Percentiles rank a stretch among this genome's conserved stretches.
Evolutionary conservation across 2,888 invertebrate species (phyloP).

Genomic region (Standfussiana lucernea): DNA sequence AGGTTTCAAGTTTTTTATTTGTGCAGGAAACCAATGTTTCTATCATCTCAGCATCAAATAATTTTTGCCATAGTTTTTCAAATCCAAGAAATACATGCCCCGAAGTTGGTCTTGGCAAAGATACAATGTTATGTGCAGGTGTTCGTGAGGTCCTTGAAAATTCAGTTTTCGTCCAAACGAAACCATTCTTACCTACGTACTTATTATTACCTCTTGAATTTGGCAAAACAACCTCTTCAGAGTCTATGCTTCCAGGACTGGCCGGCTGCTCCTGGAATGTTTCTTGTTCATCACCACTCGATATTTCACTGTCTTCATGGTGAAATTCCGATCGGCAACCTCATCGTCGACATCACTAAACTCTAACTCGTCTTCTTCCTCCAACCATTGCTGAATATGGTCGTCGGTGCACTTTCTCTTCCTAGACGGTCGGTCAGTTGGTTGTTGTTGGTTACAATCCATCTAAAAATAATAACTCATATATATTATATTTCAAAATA

Average conservation of each 20-base stretch:
- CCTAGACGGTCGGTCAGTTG: neutral
- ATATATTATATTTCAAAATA: too few relatives aligned
- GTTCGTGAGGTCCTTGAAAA: slow-evolving; percentile 4
- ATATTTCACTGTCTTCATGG: slow-evolving; percentile 8
- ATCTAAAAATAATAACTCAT: too few relatives aligned
- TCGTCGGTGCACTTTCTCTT: neutral
- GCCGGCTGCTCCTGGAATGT: neutral
- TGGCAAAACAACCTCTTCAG: neutral
- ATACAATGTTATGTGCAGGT: slow-evolving; percentile 8
- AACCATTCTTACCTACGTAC: slow-evolving; percentile 1
- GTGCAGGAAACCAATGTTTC: slow-evolving; percentile 5
- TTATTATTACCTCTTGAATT: neutral
- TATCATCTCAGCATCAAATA: slow-evolving; percentile 4
- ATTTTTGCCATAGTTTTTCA: slow-evolving; percentile 3
- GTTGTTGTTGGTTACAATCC: neutral
- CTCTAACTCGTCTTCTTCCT: slow-evolving; percentile 13
- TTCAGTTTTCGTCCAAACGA: slow-evolving; percentile 1
- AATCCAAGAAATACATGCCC: neutral
- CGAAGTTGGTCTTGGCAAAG: neutral
- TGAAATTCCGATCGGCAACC: slow-evolving; percentile 19
- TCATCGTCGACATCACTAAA: slow-evolving; percentile 30
- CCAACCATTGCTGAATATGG: slow-evolving; percentile 11
- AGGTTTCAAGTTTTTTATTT: slow-evolving; percentile 11
- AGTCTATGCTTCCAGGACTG: slow-evolving; percentile 6
- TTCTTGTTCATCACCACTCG: slow-evolving; percentile 16